phyloP scores from a whole-genome alignment of 1,140 invertebrate species.

The Papilio machaon region DNA sequence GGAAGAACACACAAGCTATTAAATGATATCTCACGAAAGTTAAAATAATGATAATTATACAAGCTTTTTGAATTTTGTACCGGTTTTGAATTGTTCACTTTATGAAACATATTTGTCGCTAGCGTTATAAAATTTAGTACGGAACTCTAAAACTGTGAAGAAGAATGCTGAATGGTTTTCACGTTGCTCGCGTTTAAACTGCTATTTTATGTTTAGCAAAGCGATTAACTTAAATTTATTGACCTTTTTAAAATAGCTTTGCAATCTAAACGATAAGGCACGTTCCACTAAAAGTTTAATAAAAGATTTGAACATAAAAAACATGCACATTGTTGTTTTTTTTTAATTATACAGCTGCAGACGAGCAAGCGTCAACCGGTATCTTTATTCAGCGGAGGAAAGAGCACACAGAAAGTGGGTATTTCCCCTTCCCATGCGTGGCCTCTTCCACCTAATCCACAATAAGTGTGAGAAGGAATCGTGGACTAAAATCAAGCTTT shows the following conservation, averaged over 20 bases:
- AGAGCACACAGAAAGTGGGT: too few relatives aligned
- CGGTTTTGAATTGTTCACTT: background rate
- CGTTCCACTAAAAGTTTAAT: conserved; percentile 11
- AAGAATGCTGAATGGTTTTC: conserved; percentile 14
- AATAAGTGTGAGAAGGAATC: too few relatives aligned
- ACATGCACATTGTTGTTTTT: background rate
- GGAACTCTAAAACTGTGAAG: conserved; percentile 14
- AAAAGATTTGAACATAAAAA: background rate
- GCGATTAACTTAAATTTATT: conserved; percentile 46
- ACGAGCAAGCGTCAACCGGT: too few relatives aligned
- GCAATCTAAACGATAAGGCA: conserved; percentile 29
- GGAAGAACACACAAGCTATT: too few relatives aligned
- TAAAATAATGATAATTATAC: too few relatives aligned
- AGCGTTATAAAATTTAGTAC: background rate
- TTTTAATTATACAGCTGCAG: too few relatives aligned
- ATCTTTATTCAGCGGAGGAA: too few relatives aligned
- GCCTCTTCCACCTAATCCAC: too few relatives aligned
- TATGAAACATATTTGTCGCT: background rate
- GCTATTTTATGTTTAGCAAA: conserved; percentile 25
- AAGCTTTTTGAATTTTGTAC: background rate
- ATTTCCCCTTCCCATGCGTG: too few relatives aligned
- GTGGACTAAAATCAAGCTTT: too few relatives aligned
- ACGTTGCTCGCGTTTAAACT: conserved; percentile 21
- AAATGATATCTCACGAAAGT: too few relatives aligned
- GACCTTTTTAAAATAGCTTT: conserved; percentile 42